These are phyloP conservation scores for Mormyrops attenuatus DNA, from an alignment of 2,797 vertebrate genomes.

Conservation along the genomic window DNA sequence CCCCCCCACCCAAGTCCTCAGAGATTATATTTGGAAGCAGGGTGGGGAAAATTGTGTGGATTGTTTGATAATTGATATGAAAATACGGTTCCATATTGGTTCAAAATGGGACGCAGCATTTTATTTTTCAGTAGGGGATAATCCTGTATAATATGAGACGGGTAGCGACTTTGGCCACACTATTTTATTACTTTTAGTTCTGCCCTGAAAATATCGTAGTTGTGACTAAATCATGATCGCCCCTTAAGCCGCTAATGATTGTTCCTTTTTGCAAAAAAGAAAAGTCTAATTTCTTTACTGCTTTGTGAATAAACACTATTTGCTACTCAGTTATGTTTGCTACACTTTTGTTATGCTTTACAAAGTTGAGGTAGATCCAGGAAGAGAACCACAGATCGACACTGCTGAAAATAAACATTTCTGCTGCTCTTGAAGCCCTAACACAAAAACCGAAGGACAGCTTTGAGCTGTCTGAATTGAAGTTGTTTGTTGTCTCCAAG, in stretches of 20 bases:
- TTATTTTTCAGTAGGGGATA: background rate
- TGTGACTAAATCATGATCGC: background rate
- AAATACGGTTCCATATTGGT: background rate
- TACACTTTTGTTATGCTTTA: background rate
- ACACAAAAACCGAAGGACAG: conserved; percentile 16
- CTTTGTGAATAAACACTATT: background rate
- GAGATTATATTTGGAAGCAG: background rate
- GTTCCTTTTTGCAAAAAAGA: background rate
- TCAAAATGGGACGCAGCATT: background rate
- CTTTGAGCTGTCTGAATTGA: background rate
- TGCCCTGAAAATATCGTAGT: background rate
- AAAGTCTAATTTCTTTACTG: background rate
- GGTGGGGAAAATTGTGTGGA: background rate
- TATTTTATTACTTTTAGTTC: background rate
- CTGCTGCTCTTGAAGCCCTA: background rate
- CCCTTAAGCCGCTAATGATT: background rate
- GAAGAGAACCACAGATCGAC: background rate
- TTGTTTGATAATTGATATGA: background rate
- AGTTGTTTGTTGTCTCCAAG: conserved; percentile 16
- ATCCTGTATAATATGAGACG: background rate
- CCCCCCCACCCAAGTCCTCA: background rate
- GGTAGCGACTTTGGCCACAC: background rate
- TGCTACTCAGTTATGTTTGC: background rate
- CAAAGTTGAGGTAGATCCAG: background rate
- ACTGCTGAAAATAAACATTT: conserved; percentile 2